Conservation (phyloP, 2,888 invertebrate species). For the Congeria kusceri region DNA sequence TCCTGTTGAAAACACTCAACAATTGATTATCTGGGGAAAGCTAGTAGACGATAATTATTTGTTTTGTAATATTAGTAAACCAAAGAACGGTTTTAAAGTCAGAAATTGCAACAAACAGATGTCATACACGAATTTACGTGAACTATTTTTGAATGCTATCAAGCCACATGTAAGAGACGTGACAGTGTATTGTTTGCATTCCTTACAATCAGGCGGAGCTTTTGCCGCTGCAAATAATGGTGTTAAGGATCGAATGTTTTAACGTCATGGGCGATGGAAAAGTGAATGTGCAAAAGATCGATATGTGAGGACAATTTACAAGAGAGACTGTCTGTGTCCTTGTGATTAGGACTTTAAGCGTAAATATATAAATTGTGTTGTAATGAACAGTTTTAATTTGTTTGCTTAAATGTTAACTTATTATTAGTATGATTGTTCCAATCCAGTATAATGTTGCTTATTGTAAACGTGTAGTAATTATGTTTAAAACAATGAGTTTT, state of each 20-base stretch:
- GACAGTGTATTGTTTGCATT: conserved; percentile 19
- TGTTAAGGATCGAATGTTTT: conserved; percentile 30
- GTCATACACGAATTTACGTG: conserved; percentile 28
- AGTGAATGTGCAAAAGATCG: conserved; percentile 9
- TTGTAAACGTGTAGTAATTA: no score
- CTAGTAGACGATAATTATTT: conserved; percentile 15
- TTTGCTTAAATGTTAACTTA: no score
- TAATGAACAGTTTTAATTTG: no score
- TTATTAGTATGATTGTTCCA: no score
- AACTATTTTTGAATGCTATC: conserved; percentile 11
- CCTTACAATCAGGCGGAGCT: conserved; percentile 17
- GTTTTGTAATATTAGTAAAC: conserved; percentile 21
- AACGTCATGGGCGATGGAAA: conserved; percentile 28
- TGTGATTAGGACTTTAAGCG: not conserved
- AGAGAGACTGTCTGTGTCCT: not conserved
- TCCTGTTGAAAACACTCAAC: conserved; percentile 16
- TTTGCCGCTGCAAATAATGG: conserved; percentile 19
- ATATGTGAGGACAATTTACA: not conserved
- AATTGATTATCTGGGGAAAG: conserved; percentile 1
- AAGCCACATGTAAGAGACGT: conserved; percentile 16
- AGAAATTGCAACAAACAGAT: conserved; percentile 13
- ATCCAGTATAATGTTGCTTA: no score
- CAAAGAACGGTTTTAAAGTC: conserved; percentile 1
- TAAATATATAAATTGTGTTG: no score
- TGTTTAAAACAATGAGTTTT: no score